Percentiles rank a stretch among this genome's conserved stretches.
phyloP scores from a whole-genome alignment of 2,797 vertebrate genomes.

The Notamacropus eugenii region DNA sequence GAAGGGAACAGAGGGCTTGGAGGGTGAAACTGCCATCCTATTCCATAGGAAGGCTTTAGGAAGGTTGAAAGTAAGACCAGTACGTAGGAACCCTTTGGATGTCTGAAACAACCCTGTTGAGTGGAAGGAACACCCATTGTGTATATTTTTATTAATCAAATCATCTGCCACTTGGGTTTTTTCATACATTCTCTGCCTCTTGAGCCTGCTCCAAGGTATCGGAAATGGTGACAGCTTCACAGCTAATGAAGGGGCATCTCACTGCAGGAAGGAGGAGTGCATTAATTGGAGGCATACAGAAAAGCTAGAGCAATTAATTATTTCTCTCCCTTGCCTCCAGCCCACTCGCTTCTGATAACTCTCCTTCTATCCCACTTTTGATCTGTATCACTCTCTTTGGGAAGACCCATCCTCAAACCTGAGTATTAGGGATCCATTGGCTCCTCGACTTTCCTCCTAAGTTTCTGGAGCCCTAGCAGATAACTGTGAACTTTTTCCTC shows the following conservation, averaged over 20 bases:
- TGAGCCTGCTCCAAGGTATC: not conserved
- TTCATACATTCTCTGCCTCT: not conserved
- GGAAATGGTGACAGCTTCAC: not conserved
- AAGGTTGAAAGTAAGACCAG: rapidly evolving
- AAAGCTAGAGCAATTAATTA: conserved; percentile 20
- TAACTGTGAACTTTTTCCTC: not conserved
- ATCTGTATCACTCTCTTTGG: not conserved
- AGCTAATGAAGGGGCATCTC: conserved; percentile 20
- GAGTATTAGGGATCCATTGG: not conserved
- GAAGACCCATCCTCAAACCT: not conserved
- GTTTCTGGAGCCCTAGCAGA: not conserved
- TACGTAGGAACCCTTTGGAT: not conserved
- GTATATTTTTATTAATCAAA: not conserved
- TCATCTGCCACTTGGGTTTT: not conserved
- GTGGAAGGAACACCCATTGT: rapidly evolving
- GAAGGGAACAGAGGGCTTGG: not conserved
- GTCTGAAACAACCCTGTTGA: not conserved
- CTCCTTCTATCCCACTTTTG: not conserved
- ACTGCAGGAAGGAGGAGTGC: not conserved
- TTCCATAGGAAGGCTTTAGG: not conserved
- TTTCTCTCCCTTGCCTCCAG: not conserved
- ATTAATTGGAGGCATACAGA: not conserved
- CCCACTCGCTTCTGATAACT: not conserved
- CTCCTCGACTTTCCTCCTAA: not conserved
- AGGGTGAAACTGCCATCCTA: not conserved